Conservation (phyloP, 2,888 invertebrate species). For the Phlogophora meticulosa region DNA sequence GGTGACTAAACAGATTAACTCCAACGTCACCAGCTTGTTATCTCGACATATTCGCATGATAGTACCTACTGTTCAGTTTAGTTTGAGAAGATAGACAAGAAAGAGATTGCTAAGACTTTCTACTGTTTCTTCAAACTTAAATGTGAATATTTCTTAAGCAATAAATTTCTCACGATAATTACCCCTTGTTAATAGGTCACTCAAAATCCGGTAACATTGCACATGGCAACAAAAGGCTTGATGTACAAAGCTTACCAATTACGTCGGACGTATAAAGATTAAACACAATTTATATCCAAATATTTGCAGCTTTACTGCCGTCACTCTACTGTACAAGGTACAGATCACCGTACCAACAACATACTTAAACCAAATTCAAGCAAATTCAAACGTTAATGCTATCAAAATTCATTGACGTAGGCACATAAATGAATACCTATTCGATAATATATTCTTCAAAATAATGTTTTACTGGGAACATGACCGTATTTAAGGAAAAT, state of each 20-base stretch:
- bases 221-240: not conserved
- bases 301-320: not conserved
- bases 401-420: conserved; percentile 6
- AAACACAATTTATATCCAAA: not conserved
- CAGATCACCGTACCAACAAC: conserved; percentile 1
- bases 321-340: not conserved
- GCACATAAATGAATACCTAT: not conserved
- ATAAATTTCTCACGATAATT: not conserved
- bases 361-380: conserved; percentile 1
- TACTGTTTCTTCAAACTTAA: not conserved
- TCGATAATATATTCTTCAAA: conserved; percentile 24
- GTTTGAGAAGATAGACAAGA: not conserved
- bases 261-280: not conserved
- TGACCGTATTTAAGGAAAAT: conserved; percentile 31
- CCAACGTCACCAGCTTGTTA: not conserved
- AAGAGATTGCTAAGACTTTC: not conserved
- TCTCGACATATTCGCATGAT: too few species aligned
- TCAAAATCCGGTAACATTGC: not conserved
- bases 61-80: too few species aligned
- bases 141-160: too few species aligned
- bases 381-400: not conserved
- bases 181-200: too few species aligned
- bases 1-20: too few species aligned
- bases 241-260: not conserved
- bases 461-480: conserved; percentile 1